phyloP scores from a whole-genome alignment of 1,140 invertebrate species.

The Brachionus rubens region DNA sequence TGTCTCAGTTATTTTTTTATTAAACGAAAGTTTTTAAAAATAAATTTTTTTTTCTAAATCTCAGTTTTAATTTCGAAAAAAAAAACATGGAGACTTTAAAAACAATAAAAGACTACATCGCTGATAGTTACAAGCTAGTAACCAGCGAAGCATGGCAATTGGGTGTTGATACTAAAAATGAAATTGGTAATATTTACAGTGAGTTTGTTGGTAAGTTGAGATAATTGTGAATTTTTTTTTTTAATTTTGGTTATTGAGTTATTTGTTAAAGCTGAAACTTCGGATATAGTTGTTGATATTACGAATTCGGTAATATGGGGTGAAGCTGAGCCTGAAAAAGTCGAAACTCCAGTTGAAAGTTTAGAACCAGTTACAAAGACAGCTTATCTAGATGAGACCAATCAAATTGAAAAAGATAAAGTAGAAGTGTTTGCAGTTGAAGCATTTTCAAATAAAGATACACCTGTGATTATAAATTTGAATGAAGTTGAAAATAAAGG shows the following conservation, averaged over 20 bases:
- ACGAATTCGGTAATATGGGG: constrained; percentile 1
- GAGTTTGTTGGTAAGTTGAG: constrained; percentile 24
- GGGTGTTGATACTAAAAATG: neutral
- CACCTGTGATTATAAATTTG: neutral
- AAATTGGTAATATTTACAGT: neutral
- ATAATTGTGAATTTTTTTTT: neutral
- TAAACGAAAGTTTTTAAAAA: no score
- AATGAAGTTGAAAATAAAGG: neutral
- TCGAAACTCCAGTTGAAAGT: constrained; percentile 3
- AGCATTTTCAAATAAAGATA: neutral
- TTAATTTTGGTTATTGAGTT: neutral
- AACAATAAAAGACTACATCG: constrained; percentile 5
- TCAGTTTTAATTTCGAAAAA: neutral
- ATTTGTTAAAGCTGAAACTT: neutral
- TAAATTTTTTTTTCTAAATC: neutral
- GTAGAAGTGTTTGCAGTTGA: constrained; percentile 34
- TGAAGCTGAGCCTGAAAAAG: neutral
- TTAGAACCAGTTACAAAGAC: neutral
- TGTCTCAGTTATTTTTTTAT: no score
- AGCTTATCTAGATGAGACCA: constrained; percentile 1
- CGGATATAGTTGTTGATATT: constrained; percentile 6
- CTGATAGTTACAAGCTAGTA: neutral
- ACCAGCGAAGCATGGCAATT: constrained; percentile 14
- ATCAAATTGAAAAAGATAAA: neutral
- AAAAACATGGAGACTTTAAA: constrained; percentile 11